These are phyloP conservation scores for Grallaria varia DNA, from an alignment of 2,113 vertebrate genomes.

Conservation along the genomic window DNA sequence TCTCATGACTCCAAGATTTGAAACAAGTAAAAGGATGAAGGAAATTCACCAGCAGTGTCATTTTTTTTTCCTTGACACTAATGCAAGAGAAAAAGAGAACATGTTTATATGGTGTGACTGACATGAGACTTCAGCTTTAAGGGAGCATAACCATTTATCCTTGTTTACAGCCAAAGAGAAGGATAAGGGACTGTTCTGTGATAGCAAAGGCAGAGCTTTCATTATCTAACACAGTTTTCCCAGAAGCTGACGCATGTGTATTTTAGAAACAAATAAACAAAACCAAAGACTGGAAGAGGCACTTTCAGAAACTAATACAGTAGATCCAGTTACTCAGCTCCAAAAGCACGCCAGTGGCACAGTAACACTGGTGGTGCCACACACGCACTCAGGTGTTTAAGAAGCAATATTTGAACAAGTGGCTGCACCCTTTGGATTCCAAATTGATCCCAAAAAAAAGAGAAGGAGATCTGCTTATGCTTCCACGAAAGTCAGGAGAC, in stretches of 20 bases:
- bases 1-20: not conserved
- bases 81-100: not conserved
- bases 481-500: not conserved
- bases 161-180: constrained; percentile 29
- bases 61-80: not conserved
- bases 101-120: constrained; percentile 26
- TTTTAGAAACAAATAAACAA: not conserved
- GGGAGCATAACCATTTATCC: not conserved
- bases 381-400: not conserved
- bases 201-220: not conserved
- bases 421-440: not conserved
- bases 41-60: not conserved
- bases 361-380: not conserved
- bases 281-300: not conserved
- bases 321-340: not conserved
- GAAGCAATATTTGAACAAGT: not conserved
- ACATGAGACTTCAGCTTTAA: not conserved
- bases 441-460: not conserved
- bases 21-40: constrained; percentile 24
- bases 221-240: not conserved
- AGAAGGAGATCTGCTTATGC: not conserved
- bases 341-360: not conserved
- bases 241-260: not conserved
- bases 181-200: not conserved
- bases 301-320: not conserved